Percentiles rank a stretch among this genome's conserved stretches.
These are phyloP conservation scores for Diabrotica undecimpunctata DNA, from an alignment of 1,140 invertebrate genomes.

Conservation along the genomic window DNA sequence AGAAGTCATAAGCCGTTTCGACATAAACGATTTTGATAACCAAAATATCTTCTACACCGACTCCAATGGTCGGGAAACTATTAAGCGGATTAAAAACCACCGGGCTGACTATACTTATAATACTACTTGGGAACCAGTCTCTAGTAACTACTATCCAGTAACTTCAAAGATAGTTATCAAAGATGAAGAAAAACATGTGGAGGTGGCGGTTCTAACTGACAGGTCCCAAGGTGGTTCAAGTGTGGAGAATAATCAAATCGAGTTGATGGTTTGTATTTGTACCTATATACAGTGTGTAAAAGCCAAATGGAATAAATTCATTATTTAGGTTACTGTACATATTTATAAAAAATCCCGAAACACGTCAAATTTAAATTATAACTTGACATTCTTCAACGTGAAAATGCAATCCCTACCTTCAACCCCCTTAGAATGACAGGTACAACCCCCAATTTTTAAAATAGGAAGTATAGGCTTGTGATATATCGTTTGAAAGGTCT, in stretches of 20 bases:
- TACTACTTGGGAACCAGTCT: constrained; percentile 65
- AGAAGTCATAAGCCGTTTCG: constrained; percentile 54
- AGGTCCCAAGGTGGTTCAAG: constrained; percentile 82
- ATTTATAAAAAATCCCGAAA: too few species aligned
- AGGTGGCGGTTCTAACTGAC: constrained; percentile 64
- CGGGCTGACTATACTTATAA: constrained; percentile 67
- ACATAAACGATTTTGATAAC: constrained; percentile 49
- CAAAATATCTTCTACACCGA: constrained; percentile 63
- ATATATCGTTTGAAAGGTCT: too few species aligned
- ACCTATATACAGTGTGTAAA: too few species aligned
- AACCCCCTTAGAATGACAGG: too few species aligned
- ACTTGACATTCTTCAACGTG: too few species aligned
- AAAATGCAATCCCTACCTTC: too few species aligned
- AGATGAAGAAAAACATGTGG: constrained; percentile 46
- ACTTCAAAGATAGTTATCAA: constrained; percentile 66
- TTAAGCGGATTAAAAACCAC: constrained; percentile 62
- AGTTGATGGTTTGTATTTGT: constrained; percentile 61
- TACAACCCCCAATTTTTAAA: too few species aligned
- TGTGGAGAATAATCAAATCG: constrained; percentile 66
- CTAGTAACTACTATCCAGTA: constrained; percentile 91
- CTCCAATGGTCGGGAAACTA: constrained; percentile 65
- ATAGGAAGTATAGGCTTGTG: too few species aligned
- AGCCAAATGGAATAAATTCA: too few species aligned
- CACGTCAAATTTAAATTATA: too few species aligned
- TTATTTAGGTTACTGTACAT: too few species aligned